Percentiles rank a stretch among this genome's conserved stretches.
Evolutionary conservation across 2,797 vertebrate genomes (phyloP).

Genomic region (Ptychadena robeensis): DNA sequence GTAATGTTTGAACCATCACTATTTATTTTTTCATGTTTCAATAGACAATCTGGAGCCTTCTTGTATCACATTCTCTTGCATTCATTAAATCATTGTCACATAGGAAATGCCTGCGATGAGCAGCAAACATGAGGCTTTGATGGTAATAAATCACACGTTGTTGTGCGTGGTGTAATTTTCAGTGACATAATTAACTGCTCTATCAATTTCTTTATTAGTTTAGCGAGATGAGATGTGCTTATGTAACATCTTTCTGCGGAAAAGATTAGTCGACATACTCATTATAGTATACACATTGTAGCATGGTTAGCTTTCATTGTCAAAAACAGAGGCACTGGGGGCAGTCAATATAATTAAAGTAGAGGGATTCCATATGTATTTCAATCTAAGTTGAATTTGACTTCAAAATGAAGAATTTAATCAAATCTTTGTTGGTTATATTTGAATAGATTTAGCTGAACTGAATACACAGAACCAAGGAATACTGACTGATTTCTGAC

Average conservation of each 20-base stretch:
- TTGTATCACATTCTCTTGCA: background rate
- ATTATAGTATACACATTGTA: constrained; percentile 29
- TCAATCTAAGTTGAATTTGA: background rate
- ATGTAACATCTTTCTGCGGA: constrained; percentile 16
- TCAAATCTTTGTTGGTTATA: background rate
- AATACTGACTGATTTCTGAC: no score
- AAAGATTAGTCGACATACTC: constrained; percentile 41
- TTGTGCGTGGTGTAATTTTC: constrained; percentile 65
- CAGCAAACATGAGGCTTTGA: constrained; percentile 34
- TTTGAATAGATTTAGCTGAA: background rate
- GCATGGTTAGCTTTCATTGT: background rate
- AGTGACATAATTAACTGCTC: constrained; percentile 46
- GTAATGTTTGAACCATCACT: no score
- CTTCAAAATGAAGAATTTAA: background rate
- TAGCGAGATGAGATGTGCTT: constrained; percentile 41
- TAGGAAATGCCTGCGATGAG: constrained; percentile 21
- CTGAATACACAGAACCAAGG: no score
- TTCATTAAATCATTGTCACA: constrained; percentile 3
- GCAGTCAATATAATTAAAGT: constrained; percentile 14
- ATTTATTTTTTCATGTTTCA: background rate
- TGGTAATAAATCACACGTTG: constrained; percentile 58
- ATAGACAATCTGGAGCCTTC: background rate
- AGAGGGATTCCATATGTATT: background rate
- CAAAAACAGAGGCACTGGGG: background rate
- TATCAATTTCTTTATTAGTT: constrained; percentile 51